These are phyloP conservation scores for Cephonodes hylas DNA, from an alignment of 2,888 invertebrate genomes.

Conservation along the genomic window DNA sequence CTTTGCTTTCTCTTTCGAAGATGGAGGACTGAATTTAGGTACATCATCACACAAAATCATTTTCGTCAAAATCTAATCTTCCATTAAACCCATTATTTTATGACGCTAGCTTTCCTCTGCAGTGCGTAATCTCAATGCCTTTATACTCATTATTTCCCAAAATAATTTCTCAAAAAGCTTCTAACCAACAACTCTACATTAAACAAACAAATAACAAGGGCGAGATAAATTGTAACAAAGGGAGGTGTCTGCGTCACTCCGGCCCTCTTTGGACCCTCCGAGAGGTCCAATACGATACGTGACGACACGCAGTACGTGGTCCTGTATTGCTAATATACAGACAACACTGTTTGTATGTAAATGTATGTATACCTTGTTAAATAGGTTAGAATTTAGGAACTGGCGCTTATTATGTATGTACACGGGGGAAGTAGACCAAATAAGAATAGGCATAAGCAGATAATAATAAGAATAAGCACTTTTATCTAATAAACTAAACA, in stretches of 20 bases:
- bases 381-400: background rate
- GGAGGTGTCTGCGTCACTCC: background rate
- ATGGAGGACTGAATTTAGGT: no score
- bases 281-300: slow-evolving; percentile 13
- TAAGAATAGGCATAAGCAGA: no score
- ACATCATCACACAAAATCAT: no score
- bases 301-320: background rate
- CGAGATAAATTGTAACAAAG: background rate
- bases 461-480: no score
- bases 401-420: background rate
- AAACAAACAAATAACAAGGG: background rate
- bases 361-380: background rate
- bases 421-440: background rate
- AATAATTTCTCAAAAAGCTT: background rate
- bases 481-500: no score
- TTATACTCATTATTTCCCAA: background rate
- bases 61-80: no score
- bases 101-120: no score
- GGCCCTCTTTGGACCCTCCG: background rate
- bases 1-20: no score
- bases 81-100: no score
- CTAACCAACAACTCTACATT: background rate
- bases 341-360: background rate
- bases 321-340: background rate
- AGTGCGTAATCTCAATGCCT: background rate